Percentiles rank a stretch among this genome's conserved stretches.
phyloP scores from a whole-genome alignment of 2,888 invertebrate genomes.

The Dicyrtomina minuta region DNA sequence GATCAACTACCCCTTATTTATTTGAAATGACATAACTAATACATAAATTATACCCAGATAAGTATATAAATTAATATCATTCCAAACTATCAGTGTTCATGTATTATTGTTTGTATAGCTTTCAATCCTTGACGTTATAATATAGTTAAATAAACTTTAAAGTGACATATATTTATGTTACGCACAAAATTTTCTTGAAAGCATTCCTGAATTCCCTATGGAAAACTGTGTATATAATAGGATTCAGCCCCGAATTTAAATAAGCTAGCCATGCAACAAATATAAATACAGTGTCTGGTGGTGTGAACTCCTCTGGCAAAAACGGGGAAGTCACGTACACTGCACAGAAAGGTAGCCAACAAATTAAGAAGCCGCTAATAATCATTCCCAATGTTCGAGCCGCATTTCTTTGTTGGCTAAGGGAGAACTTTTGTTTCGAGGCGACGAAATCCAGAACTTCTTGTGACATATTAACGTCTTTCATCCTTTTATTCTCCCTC shows the following conservation, averaged over 20 bases:
- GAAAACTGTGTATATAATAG: constrained; percentile 91
- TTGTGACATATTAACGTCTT: no score
- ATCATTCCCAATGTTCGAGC: constrained; percentile 49
- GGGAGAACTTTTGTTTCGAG: constrained; percentile 44
- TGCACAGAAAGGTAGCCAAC: constrained; percentile 49
- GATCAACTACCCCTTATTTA: no score
- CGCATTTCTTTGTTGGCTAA: constrained; percentile 47
- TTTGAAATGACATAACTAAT: no score
- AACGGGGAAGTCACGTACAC: constrained; percentile 71
- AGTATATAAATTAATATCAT: no score
- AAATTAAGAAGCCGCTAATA: constrained; percentile 47
- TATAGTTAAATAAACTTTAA: no score
- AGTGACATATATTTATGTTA: no score
- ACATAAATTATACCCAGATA: no score
- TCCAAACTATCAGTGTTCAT: no score
- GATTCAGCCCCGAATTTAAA: constrained; percentile 86
- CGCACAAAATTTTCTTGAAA: constrained; percentile 80
- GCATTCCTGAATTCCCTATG: constrained; percentile 90
- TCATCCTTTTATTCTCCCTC: no score
- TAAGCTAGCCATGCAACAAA: constrained; percentile 94
- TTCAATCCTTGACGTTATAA: no score
- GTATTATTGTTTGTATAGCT: no score
- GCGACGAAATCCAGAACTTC: constrained; percentile 35
- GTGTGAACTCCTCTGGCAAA: constrained; percentile 71
- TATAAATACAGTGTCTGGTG: constrained; percentile 76